These are phyloP conservation scores for Peromyscus leucopus DNA, from an alignment of 2,113 vertebrate species.

Conservation along the genomic window DNA sequence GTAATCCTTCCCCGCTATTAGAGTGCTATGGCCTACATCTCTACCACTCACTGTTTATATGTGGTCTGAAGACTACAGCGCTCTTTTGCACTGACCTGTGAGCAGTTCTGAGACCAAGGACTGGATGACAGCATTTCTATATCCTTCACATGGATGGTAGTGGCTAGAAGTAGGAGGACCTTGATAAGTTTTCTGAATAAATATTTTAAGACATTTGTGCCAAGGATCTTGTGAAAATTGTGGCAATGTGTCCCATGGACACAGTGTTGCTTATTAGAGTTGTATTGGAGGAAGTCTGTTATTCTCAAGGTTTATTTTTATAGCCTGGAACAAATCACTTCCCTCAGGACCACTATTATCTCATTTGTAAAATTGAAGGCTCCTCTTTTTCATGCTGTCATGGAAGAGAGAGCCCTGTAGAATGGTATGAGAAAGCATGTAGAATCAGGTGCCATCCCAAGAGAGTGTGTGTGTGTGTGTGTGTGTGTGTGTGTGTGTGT, in stretches of 20 bases:
- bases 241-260: neutral
- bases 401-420: neutral
- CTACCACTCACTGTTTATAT: neutral
- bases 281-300: conserved; percentile 13
- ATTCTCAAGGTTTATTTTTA: conserved; percentile 55
- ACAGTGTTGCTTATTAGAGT: conserved; percentile 41
- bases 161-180: conserved; percentile 11
- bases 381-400: neutral
- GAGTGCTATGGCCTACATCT: conserved; percentile 3
- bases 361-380: conserved; percentile 47
- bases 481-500: neutral
- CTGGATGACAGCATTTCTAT: neutral
- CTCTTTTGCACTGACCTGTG: neutral
- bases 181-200: neutral
- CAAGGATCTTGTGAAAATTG: conserved; percentile 19
- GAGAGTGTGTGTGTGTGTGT: neutral
- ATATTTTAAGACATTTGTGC: neutral
- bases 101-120: conserved; percentile 17
- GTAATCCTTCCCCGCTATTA: neutral
- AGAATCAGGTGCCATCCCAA: neutral
- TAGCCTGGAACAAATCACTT: conserved; percentile 55
- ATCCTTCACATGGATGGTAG: neutral
- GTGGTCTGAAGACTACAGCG: neutral
- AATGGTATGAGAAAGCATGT: conserved; percentile 20
- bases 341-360: conserved; percentile 31